Evolutionary conservation across 2,113 vertebrate species (phyloP), one percentile per base, ranked within the genome.

Genomic region (Lasiurus borealis): DNA sequence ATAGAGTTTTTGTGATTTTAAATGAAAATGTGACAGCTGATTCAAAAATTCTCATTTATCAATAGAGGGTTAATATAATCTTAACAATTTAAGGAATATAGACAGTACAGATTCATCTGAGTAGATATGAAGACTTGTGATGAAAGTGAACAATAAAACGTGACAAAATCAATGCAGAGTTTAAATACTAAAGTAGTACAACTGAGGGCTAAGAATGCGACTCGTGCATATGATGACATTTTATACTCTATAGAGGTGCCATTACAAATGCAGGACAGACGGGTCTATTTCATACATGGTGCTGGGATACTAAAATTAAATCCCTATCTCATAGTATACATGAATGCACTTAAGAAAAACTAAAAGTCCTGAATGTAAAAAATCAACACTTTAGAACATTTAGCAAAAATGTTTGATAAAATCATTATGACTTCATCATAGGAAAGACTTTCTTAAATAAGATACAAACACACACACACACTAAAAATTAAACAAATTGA

Each of bases 1-100:
- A 27, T 83, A 80, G 46, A 36, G 2, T 29, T 92, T 95, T 90
- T 62, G 31, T 75, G 19, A 59, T 88, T 80, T 93, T 88, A 27
- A 29, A 27, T 34, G 15, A 31, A 87, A 83, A 40, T 62, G 46
- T 64, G 75, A 62, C 73, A 92, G 44, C 19, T 73, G 57, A 80
- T 50, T 81, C 0, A 48, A 21, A 85, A 76, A 69, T 84, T 71
- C 48, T 71, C 40, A 44, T 64, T 6, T 76, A 10, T 86, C 29
- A 72, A 11, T 76, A 66, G 36, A 85, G 15, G 12, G 52, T 76
- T 23, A 90, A 73, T 40, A 73, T 71, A 86, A 66, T 48, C 25
- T 1, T 76, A 75, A 84, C 50, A 44, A 46, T 25, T n/a, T 92
- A 85, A 93, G 36, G 12, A 66, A 80, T 68, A 25, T 4, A 66